These are phyloP conservation scores for Cyanoliseus patagonus DNA, from an alignment of 2,113 vertebrate species.

Conservation along the genomic window DNA sequence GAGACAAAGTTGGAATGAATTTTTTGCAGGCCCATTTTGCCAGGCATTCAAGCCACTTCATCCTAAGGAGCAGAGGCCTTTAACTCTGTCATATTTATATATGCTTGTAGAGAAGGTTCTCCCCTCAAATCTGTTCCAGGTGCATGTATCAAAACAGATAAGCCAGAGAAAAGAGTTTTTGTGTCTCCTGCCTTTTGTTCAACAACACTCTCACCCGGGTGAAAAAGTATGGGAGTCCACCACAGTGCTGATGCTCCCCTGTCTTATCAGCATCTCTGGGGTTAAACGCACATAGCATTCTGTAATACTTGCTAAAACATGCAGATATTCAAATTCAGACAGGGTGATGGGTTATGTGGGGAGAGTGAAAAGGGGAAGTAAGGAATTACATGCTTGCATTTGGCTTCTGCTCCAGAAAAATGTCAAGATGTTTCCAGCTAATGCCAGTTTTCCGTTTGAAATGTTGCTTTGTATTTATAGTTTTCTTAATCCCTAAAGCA, in stretches of 20 bases:
- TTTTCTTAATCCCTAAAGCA: conserved; percentile 74
- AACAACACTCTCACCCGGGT: background rate
- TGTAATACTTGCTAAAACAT: background rate
- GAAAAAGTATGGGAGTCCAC: background rate
- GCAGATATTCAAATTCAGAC: background rate
- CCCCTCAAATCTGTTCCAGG: background rate
- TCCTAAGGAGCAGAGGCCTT: conserved; percentile 88
- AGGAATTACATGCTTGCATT: background rate
- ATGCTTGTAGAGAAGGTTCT: conserved; percentile 77
- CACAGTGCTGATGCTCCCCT: background rate
- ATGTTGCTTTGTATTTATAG: conserved; percentile 63
- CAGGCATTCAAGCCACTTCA: conserved; percentile 91
- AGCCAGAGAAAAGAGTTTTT: background rate
- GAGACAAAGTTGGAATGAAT: conserved; percentile 94
- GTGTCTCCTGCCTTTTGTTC: conserved; percentile 27
- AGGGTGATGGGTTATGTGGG: background rate
- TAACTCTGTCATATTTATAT: conserved; percentile 89
- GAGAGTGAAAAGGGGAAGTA: background rate
- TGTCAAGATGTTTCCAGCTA: background rate
- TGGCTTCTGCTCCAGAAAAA: background rate
- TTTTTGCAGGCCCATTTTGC: conserved; percentile 92
- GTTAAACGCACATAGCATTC: background rate
- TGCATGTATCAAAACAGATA: conserved; percentile 13
- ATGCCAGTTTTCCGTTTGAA: conserved; percentile 64
- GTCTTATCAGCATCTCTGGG: background rate